Percentiles rank a stretch among this genome's conserved stretches.
phyloP scores from a whole-genome alignment of 2,888 invertebrate genomes.

The Calephelis perditalis region DNA sequence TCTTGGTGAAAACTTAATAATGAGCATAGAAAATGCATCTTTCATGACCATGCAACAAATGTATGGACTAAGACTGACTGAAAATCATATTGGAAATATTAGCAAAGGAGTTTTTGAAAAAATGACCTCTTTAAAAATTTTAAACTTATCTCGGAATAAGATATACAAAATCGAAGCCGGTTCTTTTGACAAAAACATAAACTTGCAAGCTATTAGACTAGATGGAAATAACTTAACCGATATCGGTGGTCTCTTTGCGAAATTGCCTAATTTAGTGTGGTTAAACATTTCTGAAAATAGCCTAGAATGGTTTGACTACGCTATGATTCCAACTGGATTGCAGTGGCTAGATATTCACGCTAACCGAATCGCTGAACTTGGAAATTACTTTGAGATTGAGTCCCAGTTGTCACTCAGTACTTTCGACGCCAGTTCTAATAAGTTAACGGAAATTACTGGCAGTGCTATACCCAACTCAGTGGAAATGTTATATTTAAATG shows the following conservation, averaged over 20 bases:
- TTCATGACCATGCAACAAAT: slow-evolving; percentile 89
- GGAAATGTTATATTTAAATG: slow-evolving; percentile 86
- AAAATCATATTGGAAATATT: slow-evolving; percentile 89
- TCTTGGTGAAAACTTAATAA: slow-evolving; percentile 91
- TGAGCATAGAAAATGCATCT: slow-evolving; percentile 86
- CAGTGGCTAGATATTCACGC: slow-evolving; percentile 92
- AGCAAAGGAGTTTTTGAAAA: slow-evolving; percentile 88
- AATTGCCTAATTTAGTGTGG: slow-evolving; percentile 89
- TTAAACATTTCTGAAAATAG: slow-evolving; percentile 92
- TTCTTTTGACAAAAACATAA: slow-evolving; percentile 86
- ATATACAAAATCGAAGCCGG: slow-evolving; percentile 88
- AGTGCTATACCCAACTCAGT: slow-evolving; percentile 91
- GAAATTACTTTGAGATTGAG: slow-evolving; percentile 91
- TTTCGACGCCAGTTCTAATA: slow-evolving; percentile 90
- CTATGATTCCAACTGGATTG: slow-evolving; percentile 89
- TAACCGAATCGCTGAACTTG: slow-evolving; percentile 89
- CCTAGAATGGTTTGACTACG: slow-evolving; percentile 90
- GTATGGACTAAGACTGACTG: slow-evolving; percentile 88
- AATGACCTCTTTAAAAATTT: slow-evolving; percentile 86
- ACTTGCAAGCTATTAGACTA: slow-evolving; percentile 87
- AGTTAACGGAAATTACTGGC: slow-evolving; percentile 87
- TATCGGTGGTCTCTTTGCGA: slow-evolving; percentile 87
- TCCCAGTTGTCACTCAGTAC: slow-evolving; percentile 87
- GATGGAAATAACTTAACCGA: slow-evolving; percentile 90
- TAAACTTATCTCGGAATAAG: slow-evolving; percentile 90